Evolutionary conservation across 2,888 invertebrate genomes (phyloP), one percentile per base, ranked within the genome.

Genomic region (Drosophila percnosoma): DNA sequence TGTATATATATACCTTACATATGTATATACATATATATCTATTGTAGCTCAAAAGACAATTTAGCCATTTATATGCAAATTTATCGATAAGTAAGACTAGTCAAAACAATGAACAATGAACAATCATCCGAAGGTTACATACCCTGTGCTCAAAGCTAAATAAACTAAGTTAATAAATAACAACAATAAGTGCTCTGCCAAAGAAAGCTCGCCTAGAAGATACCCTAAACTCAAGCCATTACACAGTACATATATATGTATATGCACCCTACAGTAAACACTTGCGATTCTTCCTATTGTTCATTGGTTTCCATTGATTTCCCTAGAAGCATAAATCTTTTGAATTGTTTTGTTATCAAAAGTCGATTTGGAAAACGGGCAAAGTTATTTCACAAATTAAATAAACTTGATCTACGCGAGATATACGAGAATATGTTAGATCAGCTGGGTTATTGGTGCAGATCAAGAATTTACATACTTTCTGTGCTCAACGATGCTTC

Each of bases 71-170:
- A 45, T 15, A 8, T 24, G 45, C 45, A 15, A 24, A 45, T 45
- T 45, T 24, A 45, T 24, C 13, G 21, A 13, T 7, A 24, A 24
- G 21, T 8, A 7, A 15, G 24, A 24, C 15, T 15, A 24, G 45
- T 45, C 45, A 45, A 24, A 45, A 45, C 45, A 45, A 15, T 45
- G 15, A 45, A 45, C 45, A 45, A 45, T 45, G 15, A 45, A 45
- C 45, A 24, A 45, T 24, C 45, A 15, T 45, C 15, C 45, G 45
- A 45, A 24, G 45, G 45, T 45, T 45, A 2, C 21, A 45, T 24
- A 45, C 45, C 24, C 45, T 45, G 45, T 24, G 45, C 15, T 4
- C 7, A 45, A 45, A 45, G 8, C 24, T 24, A 24, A 45, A 24
- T 8, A 45, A 24, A 4, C 21, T 4, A 24, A 45, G 7, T 45